These are phyloP conservation scores for Malurus leucopterus DNA, from an alignment of 2,797 vertebrate genomes.

Conservation along the genomic window DNA sequence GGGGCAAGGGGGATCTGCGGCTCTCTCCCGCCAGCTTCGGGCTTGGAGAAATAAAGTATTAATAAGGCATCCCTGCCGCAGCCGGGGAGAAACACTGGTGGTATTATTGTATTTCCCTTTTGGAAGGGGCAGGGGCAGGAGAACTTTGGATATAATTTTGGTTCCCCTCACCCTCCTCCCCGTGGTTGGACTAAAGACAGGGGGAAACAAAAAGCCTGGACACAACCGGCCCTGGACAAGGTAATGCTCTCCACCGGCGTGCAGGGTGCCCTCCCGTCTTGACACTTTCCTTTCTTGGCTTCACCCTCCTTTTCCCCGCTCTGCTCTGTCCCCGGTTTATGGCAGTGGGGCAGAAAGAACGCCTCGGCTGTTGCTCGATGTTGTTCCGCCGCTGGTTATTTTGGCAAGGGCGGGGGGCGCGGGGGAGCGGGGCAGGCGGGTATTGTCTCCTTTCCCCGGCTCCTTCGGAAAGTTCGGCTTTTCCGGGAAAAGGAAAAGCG, in stretches of 20 bases:
- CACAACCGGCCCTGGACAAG: constrained; percentile 62
- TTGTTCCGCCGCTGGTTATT: neutral
- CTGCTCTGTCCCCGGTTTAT: neutral
- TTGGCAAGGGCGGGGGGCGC: neutral
- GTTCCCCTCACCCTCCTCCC: neutral
- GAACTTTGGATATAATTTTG: constrained; percentile 55
- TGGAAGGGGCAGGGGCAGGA: constrained; percentile 13
- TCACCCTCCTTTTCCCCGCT: neutral
- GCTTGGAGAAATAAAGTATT: constrained; percentile 71
- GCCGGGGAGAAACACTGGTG: constrained; percentile 18
- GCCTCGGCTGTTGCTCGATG: neutral
- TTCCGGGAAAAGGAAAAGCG: neutral
- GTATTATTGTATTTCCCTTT: constrained; percentile 38
- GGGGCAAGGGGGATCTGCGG: constrained; percentile 53
- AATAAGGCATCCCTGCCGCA: constrained; percentile 55
- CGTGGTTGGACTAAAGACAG: constrained; percentile 60
- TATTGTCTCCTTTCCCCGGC: neutral
- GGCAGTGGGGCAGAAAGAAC: neutral
- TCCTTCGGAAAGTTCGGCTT: neutral
- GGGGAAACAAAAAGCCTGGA: constrained; percentile 59
- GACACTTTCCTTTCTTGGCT: neutral
- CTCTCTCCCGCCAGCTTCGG: constrained; percentile 46
- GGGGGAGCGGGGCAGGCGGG: neutral
- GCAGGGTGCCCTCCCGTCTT: neutral
- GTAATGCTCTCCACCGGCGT: constrained; percentile 50